These are phyloP conservation scores for Copidosoma floridanum DNA, from an alignment of 1,140 invertebrate species.

Conservation along the genomic window DNA sequence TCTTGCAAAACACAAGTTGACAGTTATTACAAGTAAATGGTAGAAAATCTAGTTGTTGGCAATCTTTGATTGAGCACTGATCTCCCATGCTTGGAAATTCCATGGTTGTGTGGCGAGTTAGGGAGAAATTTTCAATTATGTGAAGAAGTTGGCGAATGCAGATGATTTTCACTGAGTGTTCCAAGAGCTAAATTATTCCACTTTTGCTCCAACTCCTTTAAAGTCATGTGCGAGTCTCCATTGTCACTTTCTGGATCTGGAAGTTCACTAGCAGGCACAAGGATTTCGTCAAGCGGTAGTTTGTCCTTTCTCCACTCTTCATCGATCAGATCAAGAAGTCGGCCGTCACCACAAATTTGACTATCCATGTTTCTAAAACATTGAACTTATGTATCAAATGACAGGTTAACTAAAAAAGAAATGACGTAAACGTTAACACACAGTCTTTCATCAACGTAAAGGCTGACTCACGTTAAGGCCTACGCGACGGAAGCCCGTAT, in stretches of 20 bases:
- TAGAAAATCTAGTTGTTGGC: conserved; percentile 56
- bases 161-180: conserved; percentile 58
- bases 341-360: conserved; percentile 67
- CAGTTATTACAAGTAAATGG: conserved; percentile 51
- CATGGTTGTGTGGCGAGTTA: conserved; percentile 28
- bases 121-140: conserved; percentile 42
- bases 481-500: too few species aligned
- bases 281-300: conserved; percentile 86
- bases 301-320: conserved; percentile 84
- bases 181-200: conserved; percentile 79
- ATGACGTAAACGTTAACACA: too few species aligned
- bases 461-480: too few species aligned
- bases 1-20: conserved; percentile 49
- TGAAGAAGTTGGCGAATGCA: conserved; percentile 50
- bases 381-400: too few species aligned
- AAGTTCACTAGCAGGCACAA: conserved; percentile 81
- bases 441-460: too few species aligned
- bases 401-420: too few species aligned
- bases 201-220: conserved; percentile 88
- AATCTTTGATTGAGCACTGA: conserved; percentile 44
- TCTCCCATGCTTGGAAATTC: conserved; percentile 50
- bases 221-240: conserved; percentile 83
- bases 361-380: conserved; percentile 63
- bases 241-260: conserved; percentile 93
- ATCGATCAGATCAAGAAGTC: conserved; percentile 85